Conservation (phyloP, 1,140 invertebrate genomes). For the Trichonephila clavata region DNA sequence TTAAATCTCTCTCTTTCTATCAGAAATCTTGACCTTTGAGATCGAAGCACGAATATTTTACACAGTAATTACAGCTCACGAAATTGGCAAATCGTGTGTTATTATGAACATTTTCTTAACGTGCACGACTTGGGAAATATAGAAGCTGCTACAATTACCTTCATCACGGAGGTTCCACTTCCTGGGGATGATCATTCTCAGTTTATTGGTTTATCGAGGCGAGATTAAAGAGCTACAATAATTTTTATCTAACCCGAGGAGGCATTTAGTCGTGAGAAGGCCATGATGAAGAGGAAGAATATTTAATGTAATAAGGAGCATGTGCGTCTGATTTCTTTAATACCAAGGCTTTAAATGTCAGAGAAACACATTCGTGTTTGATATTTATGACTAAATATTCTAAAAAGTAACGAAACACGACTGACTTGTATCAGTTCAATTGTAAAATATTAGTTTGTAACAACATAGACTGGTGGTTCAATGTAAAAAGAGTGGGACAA, state of each 20-base stretch:
- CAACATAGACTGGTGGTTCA: too few species aligned
- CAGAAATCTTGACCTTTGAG: constrained; percentile 23
- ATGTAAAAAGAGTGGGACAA: too few species aligned
- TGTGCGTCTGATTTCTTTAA: neutral
- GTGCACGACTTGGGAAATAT: constrained; percentile 23
- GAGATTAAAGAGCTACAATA: neutral
- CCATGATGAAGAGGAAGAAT: neutral
- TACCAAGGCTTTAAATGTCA: constrained; percentile 7
- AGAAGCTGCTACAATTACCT: constrained; percentile 24
- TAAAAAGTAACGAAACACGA: neutral
- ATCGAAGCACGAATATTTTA: constrained; percentile 13
- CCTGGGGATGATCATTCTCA: constrained; percentile 11
- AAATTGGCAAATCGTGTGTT: constrained; percentile 52
- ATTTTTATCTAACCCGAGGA: neutral
- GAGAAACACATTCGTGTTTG: neutral
- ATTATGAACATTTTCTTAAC: constrained; percentile 35
- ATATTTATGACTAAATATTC: neutral
- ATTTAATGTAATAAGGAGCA: neutral
- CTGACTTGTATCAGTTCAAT: neutral
- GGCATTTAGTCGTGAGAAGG: constrained; percentile 3
- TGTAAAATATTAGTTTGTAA: neutral
- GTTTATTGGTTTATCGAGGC: constrained; percentile 29
- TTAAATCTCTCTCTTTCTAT: neutral
- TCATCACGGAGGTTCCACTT: neutral
- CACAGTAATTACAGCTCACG: constrained; percentile 36